Percentiles rank a stretch among this genome's conserved stretches.
These are phyloP conservation scores for Andricus curvator DNA, from an alignment of 2,888 invertebrate genomes.

Conservation along the genomic window DNA sequence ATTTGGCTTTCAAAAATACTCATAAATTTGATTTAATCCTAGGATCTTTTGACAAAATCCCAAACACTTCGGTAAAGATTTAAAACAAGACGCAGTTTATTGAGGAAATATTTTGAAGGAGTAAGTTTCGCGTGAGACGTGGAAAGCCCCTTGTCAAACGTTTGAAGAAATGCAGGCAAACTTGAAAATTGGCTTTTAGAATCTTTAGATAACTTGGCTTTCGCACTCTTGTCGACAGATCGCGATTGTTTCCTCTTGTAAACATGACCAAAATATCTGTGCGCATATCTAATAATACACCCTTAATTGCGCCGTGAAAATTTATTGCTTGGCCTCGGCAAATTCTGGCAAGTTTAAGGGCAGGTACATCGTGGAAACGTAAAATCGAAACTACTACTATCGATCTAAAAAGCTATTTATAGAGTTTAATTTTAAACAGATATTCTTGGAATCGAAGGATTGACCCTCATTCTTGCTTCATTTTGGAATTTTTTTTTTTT, in stretches of 20 bases:
- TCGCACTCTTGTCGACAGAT: constrained; percentile 47
- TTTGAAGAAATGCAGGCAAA: constrained; percentile 10
- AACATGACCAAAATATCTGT: constrained; percentile 47
- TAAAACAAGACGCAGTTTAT: constrained; percentile 12
- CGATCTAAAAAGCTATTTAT: neutral
- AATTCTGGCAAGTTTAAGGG: constrained; percentile 42
- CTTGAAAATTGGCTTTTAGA: constrained; percentile 49
- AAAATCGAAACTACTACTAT: constrained; percentile 12
- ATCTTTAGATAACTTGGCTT: constrained; percentile 45
- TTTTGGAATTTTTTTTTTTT: too few species aligned
- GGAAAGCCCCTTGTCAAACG: constrained; percentile 8
- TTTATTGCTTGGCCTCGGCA: constrained; percentile 43
- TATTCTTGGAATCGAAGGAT: constrained; percentile 3
- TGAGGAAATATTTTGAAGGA: neutral
- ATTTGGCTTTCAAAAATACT: neutral
- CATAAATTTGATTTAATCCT: constrained; percentile 1
- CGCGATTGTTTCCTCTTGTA: constrained; percentile 51
- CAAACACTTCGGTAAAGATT: neutral
- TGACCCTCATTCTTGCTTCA: neutral
- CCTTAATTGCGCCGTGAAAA: constrained; percentile 49
- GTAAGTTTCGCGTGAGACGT: neutral
- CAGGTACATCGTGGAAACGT: constrained; percentile 22
- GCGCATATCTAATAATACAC: constrained; percentile 47
- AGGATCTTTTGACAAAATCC: neutral
- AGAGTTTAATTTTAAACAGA: neutral